Conservation (phyloP, 2,888 invertebrate genomes). For the Neoascia interrupta region DNA sequence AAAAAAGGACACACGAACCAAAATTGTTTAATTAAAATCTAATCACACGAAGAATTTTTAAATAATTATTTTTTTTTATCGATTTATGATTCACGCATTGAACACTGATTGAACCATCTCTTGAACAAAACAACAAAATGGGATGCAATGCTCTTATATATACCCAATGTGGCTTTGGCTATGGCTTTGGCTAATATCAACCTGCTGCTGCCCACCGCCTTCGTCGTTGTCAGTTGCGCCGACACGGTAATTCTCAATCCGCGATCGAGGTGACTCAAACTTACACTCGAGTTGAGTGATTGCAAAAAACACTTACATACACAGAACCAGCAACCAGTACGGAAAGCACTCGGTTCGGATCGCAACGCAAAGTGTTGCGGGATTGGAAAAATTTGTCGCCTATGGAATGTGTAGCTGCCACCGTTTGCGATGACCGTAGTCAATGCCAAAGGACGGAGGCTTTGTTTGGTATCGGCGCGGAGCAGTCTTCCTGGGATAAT, state of each 20-base stretch:
- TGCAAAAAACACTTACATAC: conserved; percentile 44
- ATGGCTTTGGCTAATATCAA: conserved; percentile 57
- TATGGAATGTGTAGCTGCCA: background rate
- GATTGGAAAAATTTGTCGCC: conserved; percentile 13
- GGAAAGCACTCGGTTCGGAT: conserved; percentile 28
- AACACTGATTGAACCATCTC: conserved; percentile 63
- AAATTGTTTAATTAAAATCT: background rate
- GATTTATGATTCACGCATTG: conserved; percentile 55
- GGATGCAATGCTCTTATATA: conserved; percentile 62
- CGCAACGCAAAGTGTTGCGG: conserved; percentile 14
- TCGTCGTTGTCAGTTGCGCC: no score
- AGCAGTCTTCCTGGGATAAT: conserved; percentile 9
- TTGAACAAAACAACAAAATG: conserved; percentile 65
- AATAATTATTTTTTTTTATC: conserved; percentile 17
- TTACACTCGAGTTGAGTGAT: conserved; percentile 52
- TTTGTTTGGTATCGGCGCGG: background rate
- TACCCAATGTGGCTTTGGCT: conserved; percentile 38
- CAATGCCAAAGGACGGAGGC: conserved; percentile 36
- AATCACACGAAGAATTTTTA: conserved; percentile 20
- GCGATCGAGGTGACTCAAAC: conserved; percentile 25
- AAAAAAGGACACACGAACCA: background rate
- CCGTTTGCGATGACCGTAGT: background rate
- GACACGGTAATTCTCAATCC: conserved; percentile 32
- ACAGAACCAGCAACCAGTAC: conserved; percentile 12
- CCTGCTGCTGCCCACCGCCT: conserved; percentile 26